phyloP scores from a whole-genome alignment of 1,140 invertebrate species.

The Saxidomus purpurata region DNA sequence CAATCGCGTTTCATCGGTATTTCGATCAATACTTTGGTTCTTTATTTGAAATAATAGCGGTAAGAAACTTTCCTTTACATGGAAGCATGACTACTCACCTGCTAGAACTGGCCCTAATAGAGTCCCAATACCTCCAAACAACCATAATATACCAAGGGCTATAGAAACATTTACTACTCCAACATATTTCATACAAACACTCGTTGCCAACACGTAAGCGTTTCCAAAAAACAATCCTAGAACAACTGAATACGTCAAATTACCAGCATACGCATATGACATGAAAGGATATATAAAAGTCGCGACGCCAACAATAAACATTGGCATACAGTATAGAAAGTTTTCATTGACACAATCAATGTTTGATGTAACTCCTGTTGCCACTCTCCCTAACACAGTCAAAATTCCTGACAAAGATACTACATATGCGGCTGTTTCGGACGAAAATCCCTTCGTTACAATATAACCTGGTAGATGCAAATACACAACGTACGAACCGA shows the following conservation, averaged over 20 bases:
- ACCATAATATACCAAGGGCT: slow-evolving; percentile 11
- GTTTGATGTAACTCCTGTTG: background rate
- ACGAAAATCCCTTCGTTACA: background rate
- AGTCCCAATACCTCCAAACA: slow-evolving; percentile 34
- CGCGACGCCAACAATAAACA: background rate
- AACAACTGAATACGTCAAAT: background rate
- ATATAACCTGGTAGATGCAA: slow-evolving; percentile 19
- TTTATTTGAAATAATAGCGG: no score
- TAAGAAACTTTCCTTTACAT: no score
- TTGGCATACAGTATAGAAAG: background rate
- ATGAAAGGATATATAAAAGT: background rate
- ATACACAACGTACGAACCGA: background rate
- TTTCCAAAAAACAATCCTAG: slow-evolving; percentile 27
- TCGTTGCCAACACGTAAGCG: slow-evolving; percentile 19
- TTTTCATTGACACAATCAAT: background rate
- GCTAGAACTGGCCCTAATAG: slow-evolving; percentile 35
- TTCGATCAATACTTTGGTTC: no score
- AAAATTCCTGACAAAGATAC: slow-evolving; percentile 4
- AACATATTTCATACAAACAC: slow-evolving; percentile 28
- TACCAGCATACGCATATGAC: background rate
- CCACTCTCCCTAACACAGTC: background rate
- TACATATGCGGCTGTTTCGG: background rate
- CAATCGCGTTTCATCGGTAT: no score
- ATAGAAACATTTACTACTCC: slow-evolving; percentile 13
- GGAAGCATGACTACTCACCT: slow-evolving; percentile 34